These are phyloP conservation scores for Garra rufa DNA, from an alignment of 2,113 vertebrate genomes.

Conservation along the genomic window DNA sequence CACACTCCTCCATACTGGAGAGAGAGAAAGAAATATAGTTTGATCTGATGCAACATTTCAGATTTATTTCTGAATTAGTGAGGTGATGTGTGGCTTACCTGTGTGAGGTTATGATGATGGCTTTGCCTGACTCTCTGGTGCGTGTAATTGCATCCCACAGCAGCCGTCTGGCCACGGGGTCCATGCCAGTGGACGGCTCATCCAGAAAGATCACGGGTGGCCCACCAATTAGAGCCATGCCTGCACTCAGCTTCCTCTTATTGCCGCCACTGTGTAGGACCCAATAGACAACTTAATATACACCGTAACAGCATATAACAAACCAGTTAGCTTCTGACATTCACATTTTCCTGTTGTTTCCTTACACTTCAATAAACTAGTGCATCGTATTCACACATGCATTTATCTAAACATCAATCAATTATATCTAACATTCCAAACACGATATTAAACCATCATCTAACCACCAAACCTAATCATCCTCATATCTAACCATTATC, in stretches of 20 bases:
- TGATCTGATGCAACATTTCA: background rate
- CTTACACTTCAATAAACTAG: background rate
- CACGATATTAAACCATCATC: no score
- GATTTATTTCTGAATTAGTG: background rate
- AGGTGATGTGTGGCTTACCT: slow-evolving; percentile 75
- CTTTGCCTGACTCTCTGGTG: slow-evolving; percentile 90
- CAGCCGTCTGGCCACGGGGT: slow-evolving; percentile 92
- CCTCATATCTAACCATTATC: background rate
- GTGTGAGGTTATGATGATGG: slow-evolving; percentile 96
- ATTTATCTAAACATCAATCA: background rate
- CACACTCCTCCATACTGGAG: slow-evolving; percentile 96
- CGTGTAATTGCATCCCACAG: slow-evolving; percentile 93
- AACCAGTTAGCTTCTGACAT: no score
- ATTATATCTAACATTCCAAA: background rate
- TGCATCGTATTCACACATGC: background rate
- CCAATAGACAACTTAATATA: background rate
- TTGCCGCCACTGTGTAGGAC: slow-evolving; percentile 84
- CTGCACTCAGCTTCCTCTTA: slow-evolving; percentile 93
- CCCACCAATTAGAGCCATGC: slow-evolving; percentile 92
- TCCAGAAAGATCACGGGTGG: slow-evolving; percentile 95
- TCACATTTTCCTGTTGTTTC: background rate
- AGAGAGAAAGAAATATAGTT: background rate
- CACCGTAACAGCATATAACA: no score
- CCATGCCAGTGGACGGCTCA: slow-evolving; percentile 97
- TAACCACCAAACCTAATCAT: background rate